Conservation (phyloP, 2,113 vertebrate species). For the Clarias macrocephalus region DNA sequence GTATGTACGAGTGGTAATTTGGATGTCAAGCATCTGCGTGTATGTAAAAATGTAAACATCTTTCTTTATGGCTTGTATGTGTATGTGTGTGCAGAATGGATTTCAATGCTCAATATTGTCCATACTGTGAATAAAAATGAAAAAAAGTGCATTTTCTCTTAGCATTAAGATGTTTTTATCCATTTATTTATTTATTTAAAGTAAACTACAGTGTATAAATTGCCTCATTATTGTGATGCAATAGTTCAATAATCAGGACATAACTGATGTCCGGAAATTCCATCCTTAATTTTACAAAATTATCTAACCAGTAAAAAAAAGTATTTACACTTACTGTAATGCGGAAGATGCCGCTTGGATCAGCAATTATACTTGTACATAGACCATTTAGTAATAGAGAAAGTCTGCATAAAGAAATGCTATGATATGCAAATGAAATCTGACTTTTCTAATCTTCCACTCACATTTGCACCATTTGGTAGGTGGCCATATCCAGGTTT, state of each 20-base stretch:
- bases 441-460: neutral
- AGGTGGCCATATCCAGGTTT: no score
- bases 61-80: conserved; percentile 23
- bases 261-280: neutral
- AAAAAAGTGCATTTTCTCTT: neutral
- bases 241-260: neutral
- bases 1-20: conserved; percentile 52
- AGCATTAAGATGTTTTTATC: neutral
- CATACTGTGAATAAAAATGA: neutral
- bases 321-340: neutral
- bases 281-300: neutral
- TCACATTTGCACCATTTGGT: no score
- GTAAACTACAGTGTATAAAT: neutral
- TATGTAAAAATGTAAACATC: conserved; percentile 45
- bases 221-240: neutral
- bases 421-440: neutral
- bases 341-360: neutral
- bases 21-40: conserved; percentile 37
- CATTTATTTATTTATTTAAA: neutral
- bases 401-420: neutral
- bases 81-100: neutral
- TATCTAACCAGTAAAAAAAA: neutral
- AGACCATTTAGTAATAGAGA: neutral
- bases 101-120: neutral
- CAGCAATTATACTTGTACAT: neutral